phyloP scores from a whole-genome alignment of 2,888 invertebrate species.

The Lepidocyrtoides sp. region DNA sequence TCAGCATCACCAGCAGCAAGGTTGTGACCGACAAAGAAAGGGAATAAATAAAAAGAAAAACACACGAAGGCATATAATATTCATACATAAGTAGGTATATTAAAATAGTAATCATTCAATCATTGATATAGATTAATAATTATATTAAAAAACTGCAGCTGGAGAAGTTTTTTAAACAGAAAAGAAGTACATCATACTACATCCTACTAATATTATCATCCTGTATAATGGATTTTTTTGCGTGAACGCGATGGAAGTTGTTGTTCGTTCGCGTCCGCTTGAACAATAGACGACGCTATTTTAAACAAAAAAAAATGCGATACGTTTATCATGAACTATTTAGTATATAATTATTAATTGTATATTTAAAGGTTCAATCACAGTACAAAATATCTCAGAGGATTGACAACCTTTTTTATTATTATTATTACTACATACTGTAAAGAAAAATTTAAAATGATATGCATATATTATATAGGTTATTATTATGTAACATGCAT shows the following conservation, averaged over 20 bases:
- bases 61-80: not conserved
- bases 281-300: slow-evolving; percentile 42
- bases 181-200: not conserved
- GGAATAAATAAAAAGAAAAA: not conserved
- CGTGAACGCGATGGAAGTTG: not conserved
- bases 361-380: slow-evolving; percentile 81
- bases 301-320: slow-evolving; percentile 38
- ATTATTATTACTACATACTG: slow-evolving; percentile 21
- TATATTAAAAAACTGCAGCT: slow-evolving; percentile 60
- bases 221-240: not conserved
- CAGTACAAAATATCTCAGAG: slow-evolving; percentile 85
- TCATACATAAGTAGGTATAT: not conserved
- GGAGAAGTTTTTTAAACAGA: slow-evolving; percentile 61
- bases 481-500: slow-evolving; percentile 2
- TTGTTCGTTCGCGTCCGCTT: not conserved
- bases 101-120: not conserved
- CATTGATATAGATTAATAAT: not conserved
- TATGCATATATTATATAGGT: slow-evolving; percentile 41
- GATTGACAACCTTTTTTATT: slow-evolving; percentile 83
- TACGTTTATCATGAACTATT: slow-evolving; percentile 57
- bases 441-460: no score
- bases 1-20: no score
- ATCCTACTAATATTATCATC: no score
- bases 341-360: slow-evolving; percentile 54
- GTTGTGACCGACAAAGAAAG: slow-evolving; percentile 14